phyloP scores from a whole-genome alignment of 1,140 invertebrate genomes.

The Platyscapa corneri region DNA sequence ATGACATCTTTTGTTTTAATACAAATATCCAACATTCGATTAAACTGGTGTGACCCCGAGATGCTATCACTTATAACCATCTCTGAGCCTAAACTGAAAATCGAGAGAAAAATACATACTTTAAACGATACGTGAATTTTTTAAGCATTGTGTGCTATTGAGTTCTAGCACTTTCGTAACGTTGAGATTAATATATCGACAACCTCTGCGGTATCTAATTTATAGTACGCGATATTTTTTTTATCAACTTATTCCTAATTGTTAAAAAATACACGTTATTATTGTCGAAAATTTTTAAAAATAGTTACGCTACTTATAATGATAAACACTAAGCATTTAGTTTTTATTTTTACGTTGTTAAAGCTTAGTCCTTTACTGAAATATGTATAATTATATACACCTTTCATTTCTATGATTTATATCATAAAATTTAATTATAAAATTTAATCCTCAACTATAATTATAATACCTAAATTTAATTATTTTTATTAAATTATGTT shows the following conservation, averaged over 20 bases:
- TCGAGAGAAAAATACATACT: too few species aligned
- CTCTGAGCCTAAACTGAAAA: neutral
- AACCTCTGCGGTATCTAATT: neutral
- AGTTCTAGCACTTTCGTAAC: neutral
- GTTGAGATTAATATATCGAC: neutral
- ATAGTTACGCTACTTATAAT: too few species aligned
- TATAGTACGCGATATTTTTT: neutral
- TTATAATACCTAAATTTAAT: too few species aligned
- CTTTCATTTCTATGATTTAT: too few species aligned
- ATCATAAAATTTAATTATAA: too few species aligned
- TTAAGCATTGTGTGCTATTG: neutral
- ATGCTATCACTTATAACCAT: constrained; percentile 11
- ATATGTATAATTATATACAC: too few species aligned
- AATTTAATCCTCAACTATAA: too few species aligned
- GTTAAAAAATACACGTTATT: neutral
- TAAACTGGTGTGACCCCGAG: neutral
- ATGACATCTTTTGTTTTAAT: neutral
- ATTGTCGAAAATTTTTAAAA: neutral
- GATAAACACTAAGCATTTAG: too few species aligned
- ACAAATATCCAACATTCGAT: neutral
- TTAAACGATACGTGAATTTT: neutral
- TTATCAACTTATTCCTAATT: neutral
- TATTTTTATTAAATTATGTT: too few species aligned
- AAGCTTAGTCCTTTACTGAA: too few species aligned
- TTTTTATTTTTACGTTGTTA: too few species aligned